A percentile compares a stretch with the other conserved stretches of the same genome.
Evolutionary conservation across 2,113 vertebrate species (phyloP).

Genomic region (Ameiurus melas): DNA sequence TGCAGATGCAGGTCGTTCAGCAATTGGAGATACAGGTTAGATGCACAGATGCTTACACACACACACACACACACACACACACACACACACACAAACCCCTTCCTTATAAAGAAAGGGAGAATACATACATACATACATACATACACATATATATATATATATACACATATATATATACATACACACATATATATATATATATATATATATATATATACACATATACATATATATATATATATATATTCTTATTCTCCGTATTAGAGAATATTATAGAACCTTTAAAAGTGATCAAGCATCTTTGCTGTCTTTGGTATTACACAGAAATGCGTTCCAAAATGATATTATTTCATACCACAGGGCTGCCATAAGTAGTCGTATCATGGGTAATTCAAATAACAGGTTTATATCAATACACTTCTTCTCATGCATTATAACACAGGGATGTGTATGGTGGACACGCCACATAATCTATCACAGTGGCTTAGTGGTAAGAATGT

Average conservation of each 20-base stretch:
- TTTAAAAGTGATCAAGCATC: neutral
- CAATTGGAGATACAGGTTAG: constrained; percentile 98
- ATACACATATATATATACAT: no score
- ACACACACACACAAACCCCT: neutral
- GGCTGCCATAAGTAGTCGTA: no score
- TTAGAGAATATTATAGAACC: neutral
- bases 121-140: no score
- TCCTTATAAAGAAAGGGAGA: neutral
- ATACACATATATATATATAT: no score
- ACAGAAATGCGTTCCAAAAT: neutral
- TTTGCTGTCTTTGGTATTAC: neutral
- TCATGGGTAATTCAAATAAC: neutral
- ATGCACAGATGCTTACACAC: constrained; percentile 12
- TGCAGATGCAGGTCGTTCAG: constrained; percentile 99
- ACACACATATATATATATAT: no score
- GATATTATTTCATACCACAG: neutral
- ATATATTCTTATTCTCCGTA: no score
- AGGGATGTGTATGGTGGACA: neutral
- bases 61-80: neutral
- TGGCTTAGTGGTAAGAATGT: no score
- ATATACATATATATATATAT: no score
- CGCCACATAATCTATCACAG: neutral
- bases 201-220: no score
- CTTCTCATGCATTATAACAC: neutral
- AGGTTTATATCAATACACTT: neutral